Evolutionary conservation across 2,888 invertebrate genomes (phyloP).

Genomic region (Julus scanicus): DNA sequence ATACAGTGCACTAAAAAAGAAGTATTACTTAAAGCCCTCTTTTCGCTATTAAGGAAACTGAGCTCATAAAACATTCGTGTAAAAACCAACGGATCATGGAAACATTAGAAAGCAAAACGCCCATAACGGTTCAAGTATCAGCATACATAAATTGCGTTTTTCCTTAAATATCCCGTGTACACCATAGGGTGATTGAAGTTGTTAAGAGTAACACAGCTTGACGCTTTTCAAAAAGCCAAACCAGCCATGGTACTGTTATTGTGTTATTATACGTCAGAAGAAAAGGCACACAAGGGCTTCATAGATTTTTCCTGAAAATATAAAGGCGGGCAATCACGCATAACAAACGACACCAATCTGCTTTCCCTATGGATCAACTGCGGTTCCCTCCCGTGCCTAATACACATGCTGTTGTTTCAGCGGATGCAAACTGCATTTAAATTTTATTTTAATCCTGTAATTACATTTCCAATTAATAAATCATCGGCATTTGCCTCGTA

Average conservation of each 20-base stretch:
- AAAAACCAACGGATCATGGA: slow-evolving; percentile 28
- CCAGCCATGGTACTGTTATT: slow-evolving; percentile 8
- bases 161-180: background rate
- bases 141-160: background rate
- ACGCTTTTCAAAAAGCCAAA: background rate
- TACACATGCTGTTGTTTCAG: background rate
- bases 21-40: background rate
- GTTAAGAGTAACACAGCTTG: slow-evolving; percentile 19
- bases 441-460: background rate
- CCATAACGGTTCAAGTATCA: background rate
- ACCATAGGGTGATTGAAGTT: background rate
- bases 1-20: background rate
- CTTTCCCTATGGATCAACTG: background rate
- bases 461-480: background rate
- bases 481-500: background rate
- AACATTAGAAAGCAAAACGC: slow-evolving; percentile 25
- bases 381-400: background rate
- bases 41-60: background rate
- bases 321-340: slow-evolving; percentile 10
- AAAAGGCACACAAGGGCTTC: background rate
- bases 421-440: background rate
- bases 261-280: background rate
- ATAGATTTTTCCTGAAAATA: background rate
- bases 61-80: slow-evolving; percentile 12
- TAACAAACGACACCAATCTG: background rate